These are phyloP conservation scores for Sinella curviseta DNA, from an alignment of 1,140 invertebrate species.

Conservation along the genomic window DNA sequence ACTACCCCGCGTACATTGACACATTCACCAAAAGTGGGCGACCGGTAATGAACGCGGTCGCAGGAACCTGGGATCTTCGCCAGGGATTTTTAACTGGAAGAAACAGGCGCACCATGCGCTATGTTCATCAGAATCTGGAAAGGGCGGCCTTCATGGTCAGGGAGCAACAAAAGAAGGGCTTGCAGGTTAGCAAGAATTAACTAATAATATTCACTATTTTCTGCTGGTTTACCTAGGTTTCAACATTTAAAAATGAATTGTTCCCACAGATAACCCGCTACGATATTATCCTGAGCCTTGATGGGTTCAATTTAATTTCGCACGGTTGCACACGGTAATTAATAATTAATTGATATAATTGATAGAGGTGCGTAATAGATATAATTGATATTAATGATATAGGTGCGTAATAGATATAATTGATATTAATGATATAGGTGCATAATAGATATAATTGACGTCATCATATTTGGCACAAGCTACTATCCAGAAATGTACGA, in stretches of 20 bases:
- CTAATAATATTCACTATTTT: too few species aligned
- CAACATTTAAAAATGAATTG: too few species aligned
- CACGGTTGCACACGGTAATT: not conserved
- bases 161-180: not conserved
- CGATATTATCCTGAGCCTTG: not conserved
- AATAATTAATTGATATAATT: too few species aligned
- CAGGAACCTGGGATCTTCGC: not conserved
- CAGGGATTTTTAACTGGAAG: not conserved
- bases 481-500: not conserved
- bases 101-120: not conserved
- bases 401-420: too few species aligned
- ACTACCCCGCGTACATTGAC: not conserved
- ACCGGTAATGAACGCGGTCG: not conserved
- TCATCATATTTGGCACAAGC: not conserved
- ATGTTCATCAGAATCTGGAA: not conserved
- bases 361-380: too few species aligned
- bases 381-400: too few species aligned
- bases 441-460: not conserved
- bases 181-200: not conserved
- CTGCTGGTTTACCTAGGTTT: too few species aligned
- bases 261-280: not conserved
- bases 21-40: not conserved
- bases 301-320: not conserved
- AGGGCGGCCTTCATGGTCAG: not conserved
- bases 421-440: too few species aligned